phyloP scores from a whole-genome alignment of 2,113 vertebrate genomes.

The Camelus bactrianus region DNA sequence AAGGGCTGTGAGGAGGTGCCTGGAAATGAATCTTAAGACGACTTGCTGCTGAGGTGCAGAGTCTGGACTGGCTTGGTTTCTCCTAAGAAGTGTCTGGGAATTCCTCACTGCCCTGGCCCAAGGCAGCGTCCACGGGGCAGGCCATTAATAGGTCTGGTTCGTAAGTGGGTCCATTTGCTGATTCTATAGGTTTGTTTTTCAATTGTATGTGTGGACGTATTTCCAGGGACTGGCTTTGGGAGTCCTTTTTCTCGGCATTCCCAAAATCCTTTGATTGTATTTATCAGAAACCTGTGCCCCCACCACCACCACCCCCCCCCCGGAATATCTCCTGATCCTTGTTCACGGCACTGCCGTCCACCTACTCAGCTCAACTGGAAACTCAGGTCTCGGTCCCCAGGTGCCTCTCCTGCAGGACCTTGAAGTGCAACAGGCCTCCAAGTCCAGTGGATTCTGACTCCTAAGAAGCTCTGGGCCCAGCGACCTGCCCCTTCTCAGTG shows the following conservation, averaged over 20 bases:
- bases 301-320: too few relatives aligned
- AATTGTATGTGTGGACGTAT: fast-evolving
- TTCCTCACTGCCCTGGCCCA: not conserved
- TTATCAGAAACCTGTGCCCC: too few relatives aligned
- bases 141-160: fast-evolving
- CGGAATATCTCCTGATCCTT: too few relatives aligned
- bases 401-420: too few relatives aligned
- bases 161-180: fast-evolving
- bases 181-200: not conserved
- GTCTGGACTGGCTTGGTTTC: not conserved
- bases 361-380: not conserved
- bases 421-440: fast-evolving
- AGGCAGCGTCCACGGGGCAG: fast-evolving
- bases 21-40: fast-evolving
- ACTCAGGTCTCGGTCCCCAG: fast-evolving
- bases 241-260: too few relatives aligned
- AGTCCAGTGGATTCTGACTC: fast-evolving
- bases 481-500: fast-evolving
- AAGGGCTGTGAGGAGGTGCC: too few relatives aligned
- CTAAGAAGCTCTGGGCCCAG: too few relatives aligned
- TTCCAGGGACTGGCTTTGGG: not conserved
- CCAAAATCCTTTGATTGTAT: too few relatives aligned
- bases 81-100: fast-evolving
- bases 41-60: not conserved
- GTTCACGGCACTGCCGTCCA: not conserved